These are phyloP conservation scores for Balearica regulorum DNA, from an alignment of 2,797 vertebrate genomes.

Conservation along the genomic window DNA sequence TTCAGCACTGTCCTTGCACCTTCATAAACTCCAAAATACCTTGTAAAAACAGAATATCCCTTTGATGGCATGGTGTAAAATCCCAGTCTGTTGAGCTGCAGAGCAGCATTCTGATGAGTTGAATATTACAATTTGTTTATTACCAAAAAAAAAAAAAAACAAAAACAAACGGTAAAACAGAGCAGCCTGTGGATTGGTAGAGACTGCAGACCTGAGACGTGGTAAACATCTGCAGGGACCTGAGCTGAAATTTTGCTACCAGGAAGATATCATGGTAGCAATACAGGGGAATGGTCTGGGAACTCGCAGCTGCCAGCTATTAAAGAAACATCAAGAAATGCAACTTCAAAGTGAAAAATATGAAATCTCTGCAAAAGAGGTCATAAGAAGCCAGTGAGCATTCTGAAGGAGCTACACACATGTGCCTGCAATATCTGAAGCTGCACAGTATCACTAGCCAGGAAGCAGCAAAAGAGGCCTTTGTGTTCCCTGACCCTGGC, in stretches of 20 bases:
- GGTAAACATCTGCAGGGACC: neutral
- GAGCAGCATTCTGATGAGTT: neutral
- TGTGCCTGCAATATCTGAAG: neutral
- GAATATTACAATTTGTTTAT: neutral
- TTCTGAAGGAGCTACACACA: neutral
- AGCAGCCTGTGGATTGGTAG: neutral
- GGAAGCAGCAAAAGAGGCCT: neutral
- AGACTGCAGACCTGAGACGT: neutral
- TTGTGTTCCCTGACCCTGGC: neutral
- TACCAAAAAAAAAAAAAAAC: neutral
- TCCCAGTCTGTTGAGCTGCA: neutral
- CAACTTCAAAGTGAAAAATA: conserved; percentile 2
- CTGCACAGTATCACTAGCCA: neutral
- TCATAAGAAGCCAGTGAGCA: neutral
- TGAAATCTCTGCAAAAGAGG: neutral
- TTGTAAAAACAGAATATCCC: neutral
- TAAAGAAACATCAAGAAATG: neutral
- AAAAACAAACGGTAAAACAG: neutral
- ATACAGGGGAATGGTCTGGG: neutral
- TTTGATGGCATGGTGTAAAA: neutral
- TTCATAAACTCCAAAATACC: neutral
- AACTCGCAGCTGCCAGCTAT: neutral
- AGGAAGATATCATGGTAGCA: neutral
- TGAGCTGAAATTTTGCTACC: neutral
- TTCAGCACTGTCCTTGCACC: neutral